These are phyloP conservation scores for Hemiprocne comata DNA, from an alignment of 2,113 vertebrate genomes.

Conservation along the genomic window DNA sequence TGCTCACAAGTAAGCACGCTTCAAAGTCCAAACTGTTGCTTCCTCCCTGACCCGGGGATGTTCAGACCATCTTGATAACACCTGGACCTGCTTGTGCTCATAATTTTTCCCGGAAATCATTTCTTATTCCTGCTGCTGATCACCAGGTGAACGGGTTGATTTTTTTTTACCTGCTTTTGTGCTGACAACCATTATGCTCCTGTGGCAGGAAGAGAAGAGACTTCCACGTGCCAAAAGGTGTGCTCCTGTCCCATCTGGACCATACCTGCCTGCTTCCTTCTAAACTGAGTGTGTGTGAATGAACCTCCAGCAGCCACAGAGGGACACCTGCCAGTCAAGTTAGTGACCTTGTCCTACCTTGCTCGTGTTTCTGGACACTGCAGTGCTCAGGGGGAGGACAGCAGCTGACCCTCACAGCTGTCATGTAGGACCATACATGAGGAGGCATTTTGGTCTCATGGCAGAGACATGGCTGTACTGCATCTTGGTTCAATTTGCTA, in stretches of 20 bases:
- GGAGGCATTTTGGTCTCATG: background rate
- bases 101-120: background rate
- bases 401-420: background rate
- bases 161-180: background rate
- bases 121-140: background rate
- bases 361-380: background rate
- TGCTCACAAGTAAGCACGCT: rapidly evolving
- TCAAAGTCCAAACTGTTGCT: background rate
- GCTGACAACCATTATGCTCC: background rate
- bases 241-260: background rate
- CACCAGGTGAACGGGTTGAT: background rate
- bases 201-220: background rate
- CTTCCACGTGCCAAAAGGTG: background rate
- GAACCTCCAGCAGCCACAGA: background rate
- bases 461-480: background rate
- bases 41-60: background rate
- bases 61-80: background rate
- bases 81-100: background rate
- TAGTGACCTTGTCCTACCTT: background rate
- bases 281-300: background rate
- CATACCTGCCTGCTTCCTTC: background rate
- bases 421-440: rapidly evolving
- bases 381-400: background rate
- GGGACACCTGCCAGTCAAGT: background rate
- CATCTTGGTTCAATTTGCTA: background rate